Conservation (phyloP, 1,140 invertebrate species). For the Pogonomyrmex californicus region DNA sequence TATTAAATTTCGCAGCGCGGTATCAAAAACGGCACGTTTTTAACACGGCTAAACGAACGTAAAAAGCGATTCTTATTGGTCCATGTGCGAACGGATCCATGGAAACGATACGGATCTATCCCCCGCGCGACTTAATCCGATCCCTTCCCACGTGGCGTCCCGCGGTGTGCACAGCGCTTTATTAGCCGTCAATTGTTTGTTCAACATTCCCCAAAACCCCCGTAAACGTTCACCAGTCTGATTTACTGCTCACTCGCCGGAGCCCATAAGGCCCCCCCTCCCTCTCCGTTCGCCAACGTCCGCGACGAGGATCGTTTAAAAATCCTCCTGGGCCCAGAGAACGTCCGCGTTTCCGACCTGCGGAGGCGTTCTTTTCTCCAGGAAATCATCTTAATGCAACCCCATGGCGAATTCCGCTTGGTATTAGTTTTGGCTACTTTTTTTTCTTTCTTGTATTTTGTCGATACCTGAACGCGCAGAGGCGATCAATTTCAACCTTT, state of each 20-base stretch:
- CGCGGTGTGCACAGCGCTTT: conserved; percentile 84
- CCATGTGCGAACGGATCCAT: not conserved
- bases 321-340: conserved; percentile 57
- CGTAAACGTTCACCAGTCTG: conserved; percentile 84
- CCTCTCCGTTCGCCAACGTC: conserved; percentile 80
- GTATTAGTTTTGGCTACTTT: not conserved
- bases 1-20: conserved; percentile 30
- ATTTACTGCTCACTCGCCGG: conserved; percentile 83
- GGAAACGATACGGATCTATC: conserved; percentile 66
- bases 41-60: conserved; percentile 26
- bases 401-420: conserved; percentile 59
- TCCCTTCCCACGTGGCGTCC: conserved; percentile 85
- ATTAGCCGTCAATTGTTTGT: conserved; percentile 87
- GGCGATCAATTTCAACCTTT: conserved; percentile 4
- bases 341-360: conserved; percentile 55
- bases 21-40: conserved; percentile 1
- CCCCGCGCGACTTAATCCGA: conserved; percentile 77
- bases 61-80: conserved; percentile 68
- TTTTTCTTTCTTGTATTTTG: not conserved
- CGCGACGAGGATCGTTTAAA: conserved; percentile 72
- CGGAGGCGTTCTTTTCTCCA: conserved; percentile 74
- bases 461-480: conserved; percentile 8
- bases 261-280: conserved; percentile 66
- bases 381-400: conserved; percentile 66
- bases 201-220: conserved; percentile 86